Evolutionary conservation across 53 echinoderm and acorn worm genomes (phyloP), one percentile per base, ranked within the genome.

Genomic region (Temnopleurus reevesii): DNA sequence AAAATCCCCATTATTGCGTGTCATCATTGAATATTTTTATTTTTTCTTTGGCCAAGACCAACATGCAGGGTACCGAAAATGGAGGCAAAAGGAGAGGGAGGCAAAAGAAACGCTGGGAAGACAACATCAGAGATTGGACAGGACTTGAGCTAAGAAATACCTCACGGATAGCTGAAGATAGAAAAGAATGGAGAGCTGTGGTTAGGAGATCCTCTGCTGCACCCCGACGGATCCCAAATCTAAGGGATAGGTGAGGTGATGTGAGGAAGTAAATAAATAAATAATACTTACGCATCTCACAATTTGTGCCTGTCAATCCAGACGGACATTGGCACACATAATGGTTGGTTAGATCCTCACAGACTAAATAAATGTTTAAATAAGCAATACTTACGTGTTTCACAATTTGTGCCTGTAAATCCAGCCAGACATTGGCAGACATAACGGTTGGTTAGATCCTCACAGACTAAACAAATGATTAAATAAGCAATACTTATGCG

Each of bases 401-500:
- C 43, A 85, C 85, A 85, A 45, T 85, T 59, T 13, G 29, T 45
- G 15, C 85, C 85, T 10, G 46, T 85, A 49, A 60, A 85, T 19
- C 85, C 85, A 6, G 13, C 5, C 1, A 56, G 25, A 46, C 85
- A 85, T 61, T 60, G 24, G 44, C 85, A 85, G 15, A n/a, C 51
- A 45, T 91, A 93, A 7, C 89, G 89, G 6, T 81, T 59, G 44
- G 57, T 45, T 15, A 45, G 21, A 17, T 53, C 53, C 53, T 12
- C 17, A 53, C 38, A 83, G 60, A 8, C 89, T 92, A 51, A 35
- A 41, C 76, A 89, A 92, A 5, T 89, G 92, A 38, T 89, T n/a
- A n/a, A n/a, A n/a, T n/a, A n/a, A n/a, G n/a, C n/a, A n/a, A n/a
- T 65, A 28, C 90, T 85, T 41, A 84, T 60, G 49, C 92, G 90